A percentile compares a stretch with the other conserved stretches of the same genome.
Evolutionary conservation across 2,113 vertebrate species (phyloP).

Genomic region (Elaphurus davidianus): DNA sequence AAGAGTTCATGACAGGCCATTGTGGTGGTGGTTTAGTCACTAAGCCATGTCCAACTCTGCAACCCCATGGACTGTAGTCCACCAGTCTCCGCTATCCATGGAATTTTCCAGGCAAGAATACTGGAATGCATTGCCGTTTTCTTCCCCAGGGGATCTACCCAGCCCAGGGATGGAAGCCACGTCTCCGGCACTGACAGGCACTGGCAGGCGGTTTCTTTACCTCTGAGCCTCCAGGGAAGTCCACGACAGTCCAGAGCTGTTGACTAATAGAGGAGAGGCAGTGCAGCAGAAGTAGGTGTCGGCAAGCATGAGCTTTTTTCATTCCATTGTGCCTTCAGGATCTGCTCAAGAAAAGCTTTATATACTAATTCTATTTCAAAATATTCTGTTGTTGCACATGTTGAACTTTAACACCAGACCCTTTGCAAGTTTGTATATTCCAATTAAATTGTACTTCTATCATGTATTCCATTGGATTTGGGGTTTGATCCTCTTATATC

Average conservation of each 20-base stretch:
- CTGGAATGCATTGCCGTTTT: neutral
- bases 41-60: neutral
- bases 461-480: neutral
- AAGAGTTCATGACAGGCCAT: neutral
- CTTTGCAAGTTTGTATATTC: neutral
- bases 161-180: neutral
- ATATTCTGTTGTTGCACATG: neutral
- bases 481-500: neutral
- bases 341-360: neutral
- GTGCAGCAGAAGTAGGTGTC: neutral
- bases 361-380: neutral
- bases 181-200: neutral
- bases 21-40: neutral
- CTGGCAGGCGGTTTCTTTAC: neutral
- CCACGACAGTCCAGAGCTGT: neutral
- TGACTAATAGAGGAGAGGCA: neutral
- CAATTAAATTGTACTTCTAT: neutral
- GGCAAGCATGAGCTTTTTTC: neutral
- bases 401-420: neutral
- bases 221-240: neutral
- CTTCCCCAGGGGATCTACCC: neutral
- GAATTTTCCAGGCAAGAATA: neutral
- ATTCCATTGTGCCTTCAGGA: neutral
- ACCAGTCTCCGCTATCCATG: neutral
- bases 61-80: neutral